Conservation (phyloP, 1,140 invertebrate genomes). For the Triops longicaudatus region DNA sequence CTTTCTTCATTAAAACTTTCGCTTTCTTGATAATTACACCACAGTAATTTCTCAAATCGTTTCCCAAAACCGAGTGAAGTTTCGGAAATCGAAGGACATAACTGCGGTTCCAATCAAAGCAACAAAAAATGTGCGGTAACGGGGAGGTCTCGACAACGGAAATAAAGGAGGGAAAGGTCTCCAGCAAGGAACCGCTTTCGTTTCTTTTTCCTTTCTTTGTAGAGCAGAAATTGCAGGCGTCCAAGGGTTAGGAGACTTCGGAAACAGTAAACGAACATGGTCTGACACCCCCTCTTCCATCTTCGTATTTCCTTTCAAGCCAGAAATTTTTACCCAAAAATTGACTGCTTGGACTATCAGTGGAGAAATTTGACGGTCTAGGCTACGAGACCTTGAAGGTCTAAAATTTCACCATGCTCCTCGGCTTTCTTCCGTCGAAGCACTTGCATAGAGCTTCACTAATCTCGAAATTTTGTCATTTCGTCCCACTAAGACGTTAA, state of each 20-base stretch:
- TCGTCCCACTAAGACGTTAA: background rate
- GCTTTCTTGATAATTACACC: no score
- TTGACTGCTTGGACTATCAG: background rate
- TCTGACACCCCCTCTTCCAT: background rate
- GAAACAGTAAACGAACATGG: background rate
- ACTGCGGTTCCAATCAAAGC: background rate
- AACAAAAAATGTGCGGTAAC: background rate
- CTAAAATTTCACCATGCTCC: background rate
- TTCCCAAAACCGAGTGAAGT: no score
- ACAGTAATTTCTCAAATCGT: no score
- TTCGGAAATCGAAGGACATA: background rate
- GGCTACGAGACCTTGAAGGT: background rate
- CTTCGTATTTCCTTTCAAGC: background rate
- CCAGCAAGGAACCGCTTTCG: background rate
- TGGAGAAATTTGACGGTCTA: background rate
- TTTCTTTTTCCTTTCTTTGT: background rate
- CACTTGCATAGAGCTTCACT: background rate
- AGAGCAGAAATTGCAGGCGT: background rate
- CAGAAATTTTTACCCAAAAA: background rate
- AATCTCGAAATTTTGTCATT: background rate
- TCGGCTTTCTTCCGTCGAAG: background rate
- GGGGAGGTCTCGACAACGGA: background rate
- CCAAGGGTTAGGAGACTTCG: background rate
- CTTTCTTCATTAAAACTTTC: no score
- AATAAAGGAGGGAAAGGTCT: constrained; percentile 1